Evolutionary conservation across 2,888 invertebrate genomes (phyloP).

Genomic region (Endotricha flammealis): DNA sequence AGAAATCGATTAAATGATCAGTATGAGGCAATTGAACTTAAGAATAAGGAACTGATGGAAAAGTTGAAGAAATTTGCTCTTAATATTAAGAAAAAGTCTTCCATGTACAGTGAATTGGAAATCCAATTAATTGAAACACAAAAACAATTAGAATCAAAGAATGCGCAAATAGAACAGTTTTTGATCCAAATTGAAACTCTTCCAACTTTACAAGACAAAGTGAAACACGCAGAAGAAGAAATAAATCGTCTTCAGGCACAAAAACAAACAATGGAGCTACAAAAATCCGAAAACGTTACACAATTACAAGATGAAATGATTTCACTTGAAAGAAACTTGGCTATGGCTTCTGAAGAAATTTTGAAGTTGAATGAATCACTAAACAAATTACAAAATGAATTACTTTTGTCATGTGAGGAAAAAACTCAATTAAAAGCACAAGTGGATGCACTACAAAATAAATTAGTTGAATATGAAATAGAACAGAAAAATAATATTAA

Average conservation of each 20-base stretch:
- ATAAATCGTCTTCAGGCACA: slow-evolving; percentile 47
- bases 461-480: slow-evolving; percentile 58
- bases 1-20: slow-evolving; percentile 62
- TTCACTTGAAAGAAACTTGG: slow-evolving; percentile 36
- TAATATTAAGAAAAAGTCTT: slow-evolving; percentile 85
- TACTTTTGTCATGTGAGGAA: slow-evolving; percentile 40
- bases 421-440: slow-evolving; percentile 41
- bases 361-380: slow-evolving; percentile 37
- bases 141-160: slow-evolving; percentile 48
- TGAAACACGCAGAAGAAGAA: slow-evolving; percentile 60
- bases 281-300: slow-evolving; percentile 40
- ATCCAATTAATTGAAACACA: slow-evolving; percentile 55
- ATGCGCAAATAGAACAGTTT: slow-evolving; percentile 49
- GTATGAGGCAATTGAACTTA: slow-evolving; percentile 68
- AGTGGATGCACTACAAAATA: slow-evolving; percentile 55
- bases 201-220: slow-evolving; percentile 54
- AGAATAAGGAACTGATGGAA: slow-evolving; percentile 83
- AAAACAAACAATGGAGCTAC: slow-evolving; percentile 43
- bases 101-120: slow-evolving; percentile 82
- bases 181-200: slow-evolving; percentile 52
- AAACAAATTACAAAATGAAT: slow-evolving; percentile 40
- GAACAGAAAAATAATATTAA: slow-evolving; percentile 62
- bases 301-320: slow-evolving; percentile 39
- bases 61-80: slow-evolving; percentile 88
- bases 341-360: slow-evolving; percentile 37